Percentiles rank a stretch among this genome's conserved stretches.
These are phyloP conservation scores for Bovichtus variegatus DNA, from an alignment of 2,797 vertebrate species.

Conservation along the genomic window DNA sequence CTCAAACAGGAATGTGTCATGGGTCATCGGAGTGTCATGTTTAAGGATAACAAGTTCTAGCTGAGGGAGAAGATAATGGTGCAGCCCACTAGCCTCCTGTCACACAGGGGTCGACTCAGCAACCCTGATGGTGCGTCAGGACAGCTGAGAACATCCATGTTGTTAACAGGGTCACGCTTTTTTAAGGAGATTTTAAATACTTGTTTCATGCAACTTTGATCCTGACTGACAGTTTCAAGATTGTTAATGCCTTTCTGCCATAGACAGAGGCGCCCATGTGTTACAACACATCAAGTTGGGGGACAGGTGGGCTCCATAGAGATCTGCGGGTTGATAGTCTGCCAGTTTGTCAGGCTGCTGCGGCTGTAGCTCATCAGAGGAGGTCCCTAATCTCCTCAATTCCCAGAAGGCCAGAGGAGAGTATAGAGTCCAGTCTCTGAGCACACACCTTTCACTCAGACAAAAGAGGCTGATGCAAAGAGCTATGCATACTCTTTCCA, in stretches of 20 bases:
- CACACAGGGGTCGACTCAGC: slow-evolving; percentile 56
- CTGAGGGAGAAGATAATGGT: slow-evolving; percentile 55
- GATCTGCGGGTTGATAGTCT: slow-evolving; percentile 35
- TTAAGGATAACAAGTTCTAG: slow-evolving; percentile 53
- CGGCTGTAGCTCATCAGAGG: slow-evolving; percentile 44
- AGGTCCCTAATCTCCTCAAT: slow-evolving; percentile 49
- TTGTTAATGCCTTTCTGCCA: slow-evolving; percentile 47
- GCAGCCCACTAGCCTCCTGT: slow-evolving; percentile 44
- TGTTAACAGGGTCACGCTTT: slow-evolving; percentile 50
- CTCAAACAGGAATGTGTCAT: slow-evolving; percentile 59
- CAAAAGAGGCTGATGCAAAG: not conserved
- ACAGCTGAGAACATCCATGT: slow-evolving; percentile 42
- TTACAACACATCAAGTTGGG: slow-evolving; percentile 37
- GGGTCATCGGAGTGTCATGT: slow-evolving; percentile 56
- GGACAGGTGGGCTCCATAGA: slow-evolving; percentile 34
- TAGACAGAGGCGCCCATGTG: slow-evolving; percentile 20
- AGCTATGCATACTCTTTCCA: slow-evolving; percentile 3
- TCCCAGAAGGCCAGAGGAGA: slow-evolving; percentile 27
- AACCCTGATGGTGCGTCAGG: slow-evolving; percentile 33
- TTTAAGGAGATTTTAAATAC: slow-evolving; percentile 54
- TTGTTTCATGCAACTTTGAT: slow-evolving; percentile 63
- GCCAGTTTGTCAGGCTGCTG: slow-evolving; percentile 35
- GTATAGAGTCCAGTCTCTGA: slow-evolving; percentile 29
- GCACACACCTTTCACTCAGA: slow-evolving; percentile 37
- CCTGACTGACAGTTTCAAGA: slow-evolving; percentile 57